Evolutionary conservation across 1,140 invertebrate species (phyloP), one percentile per base, ranked within the genome.

Genomic region (Luehdorfia chinensis): DNA sequence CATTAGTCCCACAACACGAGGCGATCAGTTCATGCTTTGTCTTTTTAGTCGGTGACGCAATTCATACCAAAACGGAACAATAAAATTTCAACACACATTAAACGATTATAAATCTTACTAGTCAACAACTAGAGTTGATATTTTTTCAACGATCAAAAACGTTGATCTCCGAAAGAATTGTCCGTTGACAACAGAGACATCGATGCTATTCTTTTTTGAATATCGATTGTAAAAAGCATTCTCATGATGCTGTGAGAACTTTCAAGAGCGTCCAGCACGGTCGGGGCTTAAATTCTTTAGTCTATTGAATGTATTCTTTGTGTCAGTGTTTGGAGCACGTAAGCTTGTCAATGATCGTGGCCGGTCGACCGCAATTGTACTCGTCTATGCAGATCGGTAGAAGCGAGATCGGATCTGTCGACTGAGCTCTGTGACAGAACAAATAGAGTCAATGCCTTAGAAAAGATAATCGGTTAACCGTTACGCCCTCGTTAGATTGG

Each of bases 121-220:
- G n/a, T 5, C 2, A 37, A 8, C 15, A n/a, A 25, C 47, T 71
- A 80, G 65, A 55, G 61, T 54, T 47, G 36, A 32, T 50, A 51
- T 63, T 75, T 52, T 9, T 23, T 28, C 60, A 11, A 2, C 28
- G 25, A 23, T 28, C 12, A 19, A 9, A 33, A 15, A 51, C 55
- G 61, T 73, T 66, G 68, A 71, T 72, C 70, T 70, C 65, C 59
- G 51, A 84, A 74, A 80, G 81, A 84, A 80, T 80, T 72, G 71
- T 75, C 55, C 78, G 83, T 86, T 86, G 83, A 86, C 83, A 86
- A 86, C 83, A 83, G 79, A 86, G 79, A 86, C 83, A 84, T 84
- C 75, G 79, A 70, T 71, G 73, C 68, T 73, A 75, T 84, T 75
- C 77, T 84, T 85, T 85, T 85, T 85, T 84, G 75, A 80, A 81